phyloP scores from a whole-genome alignment of 53 echinoderm and acorn worm species.

The Astropecten irregularis region DNA sequence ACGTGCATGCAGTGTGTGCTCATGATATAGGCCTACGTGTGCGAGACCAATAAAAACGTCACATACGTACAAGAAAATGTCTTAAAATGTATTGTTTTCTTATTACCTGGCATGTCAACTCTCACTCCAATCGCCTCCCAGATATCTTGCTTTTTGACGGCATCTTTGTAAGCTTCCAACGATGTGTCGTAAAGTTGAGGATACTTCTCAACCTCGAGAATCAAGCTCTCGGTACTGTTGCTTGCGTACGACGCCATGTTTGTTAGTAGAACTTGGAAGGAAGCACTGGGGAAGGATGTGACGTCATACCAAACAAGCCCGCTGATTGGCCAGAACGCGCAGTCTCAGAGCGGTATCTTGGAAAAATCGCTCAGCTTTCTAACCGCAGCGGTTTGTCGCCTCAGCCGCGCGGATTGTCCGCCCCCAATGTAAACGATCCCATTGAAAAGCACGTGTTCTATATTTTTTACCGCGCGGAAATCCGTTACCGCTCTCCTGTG shows the following conservation, averaged over 20 bases:
- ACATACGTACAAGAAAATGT: too few relatives aligned
- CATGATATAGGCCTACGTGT: too few relatives aligned
- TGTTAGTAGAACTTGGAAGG: not conserved
- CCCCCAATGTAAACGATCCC: not conserved
- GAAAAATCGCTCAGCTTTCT: not conserved
- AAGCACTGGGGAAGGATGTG: too few relatives aligned
- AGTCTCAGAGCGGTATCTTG: not conserved
- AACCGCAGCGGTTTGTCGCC: not conserved
- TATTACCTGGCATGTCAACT: slow-evolving; percentile 19
- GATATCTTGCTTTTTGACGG: not conserved
- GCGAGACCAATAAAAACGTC: too few relatives aligned
- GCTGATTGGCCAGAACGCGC: slow-evolving; percentile 3
- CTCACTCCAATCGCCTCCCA: slow-evolving; percentile 2
- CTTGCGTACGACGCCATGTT: slow-evolving; percentile 4
- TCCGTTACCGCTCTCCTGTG: too few relatives aligned
- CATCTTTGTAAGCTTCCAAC: not conserved
- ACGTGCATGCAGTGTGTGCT: too few relatives aligned
- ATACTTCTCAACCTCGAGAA: slow-evolving; percentile 1
- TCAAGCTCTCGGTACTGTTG: slow-evolving; percentile 1
- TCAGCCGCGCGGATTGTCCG: too few relatives aligned
- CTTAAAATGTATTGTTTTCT: not conserved
- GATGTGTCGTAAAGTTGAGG: slow-evolving; percentile 3
- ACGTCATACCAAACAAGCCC: not conserved
- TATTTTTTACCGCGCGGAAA: too few relatives aligned
- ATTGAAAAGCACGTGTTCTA: not conserved